Percentiles rank a stretch among this genome's conserved stretches.
Evolutionary conservation across 1,140 invertebrate genomes (phyloP).

Genomic region (Caerostris darwini): DNA sequence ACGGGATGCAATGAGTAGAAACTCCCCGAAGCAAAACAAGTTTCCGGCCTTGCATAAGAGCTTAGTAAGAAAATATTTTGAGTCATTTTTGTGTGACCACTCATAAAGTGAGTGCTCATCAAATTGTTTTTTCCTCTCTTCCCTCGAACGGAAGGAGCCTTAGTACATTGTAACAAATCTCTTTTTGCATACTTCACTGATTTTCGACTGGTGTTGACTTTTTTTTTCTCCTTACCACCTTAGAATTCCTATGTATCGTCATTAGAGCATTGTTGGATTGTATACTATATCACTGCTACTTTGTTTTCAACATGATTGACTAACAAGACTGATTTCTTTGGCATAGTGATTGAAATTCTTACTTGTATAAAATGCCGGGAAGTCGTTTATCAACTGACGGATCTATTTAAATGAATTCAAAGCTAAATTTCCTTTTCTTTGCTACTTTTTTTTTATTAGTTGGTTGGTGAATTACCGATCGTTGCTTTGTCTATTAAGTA

Average conservation of each 20-base stretch:
- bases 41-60: constrained; percentile 39
- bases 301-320: not conserved
- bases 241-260: not conserved
- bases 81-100: constrained; percentile 54
- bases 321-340: not conserved
- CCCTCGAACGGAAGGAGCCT: not conserved
- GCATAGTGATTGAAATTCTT: not conserved
- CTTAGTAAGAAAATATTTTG: constrained; percentile 27
- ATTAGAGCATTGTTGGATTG: not conserved
- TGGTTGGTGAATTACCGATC: not conserved
- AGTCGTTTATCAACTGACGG: not conserved
- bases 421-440: not conserved
- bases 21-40: not conserved
- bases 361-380: not conserved
- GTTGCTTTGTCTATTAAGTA: no score
- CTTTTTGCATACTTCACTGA: not conserved
- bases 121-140: constrained; percentile 14
- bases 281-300: not conserved
- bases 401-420: not conserved
- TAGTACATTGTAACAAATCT: not conserved
- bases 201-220: not conserved
- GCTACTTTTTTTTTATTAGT: not conserved
- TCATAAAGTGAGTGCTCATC: constrained; percentile 31
- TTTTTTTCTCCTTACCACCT: not conserved
- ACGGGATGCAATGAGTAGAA: not conserved